A percentile compares a stretch with the other conserved stretches of the same genome.
Conservation (phyloP, 2,888 invertebrate genomes). For the Willowsia nigromaculata region DNA sequence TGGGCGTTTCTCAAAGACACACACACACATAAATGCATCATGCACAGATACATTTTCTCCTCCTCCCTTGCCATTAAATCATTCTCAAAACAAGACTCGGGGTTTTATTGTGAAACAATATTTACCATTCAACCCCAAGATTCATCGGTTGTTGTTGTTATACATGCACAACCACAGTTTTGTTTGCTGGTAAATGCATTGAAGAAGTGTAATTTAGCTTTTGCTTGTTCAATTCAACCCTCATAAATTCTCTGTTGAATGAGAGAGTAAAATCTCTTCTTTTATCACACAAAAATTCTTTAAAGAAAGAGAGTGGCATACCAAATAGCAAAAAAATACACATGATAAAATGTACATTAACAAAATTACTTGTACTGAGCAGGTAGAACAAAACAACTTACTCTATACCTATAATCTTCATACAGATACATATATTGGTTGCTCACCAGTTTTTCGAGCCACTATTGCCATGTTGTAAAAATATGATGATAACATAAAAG, state of each 20-base stretch:
- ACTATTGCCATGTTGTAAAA: neutral
- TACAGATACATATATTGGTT: too few species aligned
- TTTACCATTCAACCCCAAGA: neutral
- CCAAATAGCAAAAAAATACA: neutral
- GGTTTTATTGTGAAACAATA: neutral
- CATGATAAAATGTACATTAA: slow-evolving; percentile 62
- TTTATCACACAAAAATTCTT: neutral
- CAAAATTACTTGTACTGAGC: slow-evolving; percentile 51
- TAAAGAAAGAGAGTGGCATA: neutral
- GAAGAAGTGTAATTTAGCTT: too few species aligned
- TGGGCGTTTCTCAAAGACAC: slow-evolving; percentile 50
- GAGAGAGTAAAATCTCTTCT: neutral
- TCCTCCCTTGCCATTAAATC: slow-evolving; percentile 37
- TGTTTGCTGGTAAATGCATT: too few species aligned
- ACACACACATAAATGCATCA: slow-evolving; percentile 30
- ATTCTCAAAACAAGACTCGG: slow-evolving; percentile 10
- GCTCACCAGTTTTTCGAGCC: too few species aligned
- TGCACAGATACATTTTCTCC: slow-evolving; percentile 24
- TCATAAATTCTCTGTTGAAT: neutral
- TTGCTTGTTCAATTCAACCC: neutral
- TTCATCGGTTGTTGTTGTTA: neutral
- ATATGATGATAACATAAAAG: slow-evolving; percentile 48
- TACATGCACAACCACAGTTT: neutral
- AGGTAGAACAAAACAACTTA: slow-evolving; percentile 8
- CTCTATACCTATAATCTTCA: neutral